A percentile compares a stretch with the other conserved stretches of the same genome.
Conservation (phyloP, 2,113 vertebrate genomes). For the Plestiodon gilberti region DNA sequence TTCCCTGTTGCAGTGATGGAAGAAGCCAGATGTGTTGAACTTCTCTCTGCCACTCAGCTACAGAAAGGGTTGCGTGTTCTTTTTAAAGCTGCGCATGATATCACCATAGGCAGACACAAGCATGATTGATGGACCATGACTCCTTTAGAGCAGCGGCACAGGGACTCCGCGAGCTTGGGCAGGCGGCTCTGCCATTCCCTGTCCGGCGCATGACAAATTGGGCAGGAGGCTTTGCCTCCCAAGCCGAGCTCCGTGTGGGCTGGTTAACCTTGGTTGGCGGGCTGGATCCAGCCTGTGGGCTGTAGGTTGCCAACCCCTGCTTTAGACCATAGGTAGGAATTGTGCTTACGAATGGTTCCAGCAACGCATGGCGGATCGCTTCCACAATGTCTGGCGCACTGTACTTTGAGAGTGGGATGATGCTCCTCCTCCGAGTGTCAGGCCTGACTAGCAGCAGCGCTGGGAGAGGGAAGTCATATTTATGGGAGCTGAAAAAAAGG, state of each 20-base stretch:
- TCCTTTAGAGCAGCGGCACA: too few species aligned
- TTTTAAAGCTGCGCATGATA: neutral
- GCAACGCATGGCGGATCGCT: conserved; percentile 70
- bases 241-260: too few species aligned
- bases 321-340: neutral
- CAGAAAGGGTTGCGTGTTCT: neutral
- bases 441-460: conserved; percentile 81
- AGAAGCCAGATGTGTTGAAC: neutral
- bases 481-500: conserved; percentile 77
- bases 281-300: too few species aligned
- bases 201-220: too few species aligned
- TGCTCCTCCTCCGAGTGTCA: conserved; percentile 53
- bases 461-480: conserved; percentile 77
- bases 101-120: too few species aligned
- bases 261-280: too few species aligned
- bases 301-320: too few species aligned
- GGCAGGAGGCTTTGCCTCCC: too few species aligned
- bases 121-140: neutral
- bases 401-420: conserved; percentile 65
- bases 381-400: conserved; percentile 70
- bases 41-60: neutral
- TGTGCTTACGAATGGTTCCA: conserved; percentile 85
- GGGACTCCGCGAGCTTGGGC: too few species aligned
- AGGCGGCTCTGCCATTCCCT: too few species aligned
- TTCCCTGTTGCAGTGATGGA: neutral